These are phyloP conservation scores for Zaprionus gabonicus DNA, from an alignment of 1,140 invertebrate species.

Conservation along the genomic window DNA sequence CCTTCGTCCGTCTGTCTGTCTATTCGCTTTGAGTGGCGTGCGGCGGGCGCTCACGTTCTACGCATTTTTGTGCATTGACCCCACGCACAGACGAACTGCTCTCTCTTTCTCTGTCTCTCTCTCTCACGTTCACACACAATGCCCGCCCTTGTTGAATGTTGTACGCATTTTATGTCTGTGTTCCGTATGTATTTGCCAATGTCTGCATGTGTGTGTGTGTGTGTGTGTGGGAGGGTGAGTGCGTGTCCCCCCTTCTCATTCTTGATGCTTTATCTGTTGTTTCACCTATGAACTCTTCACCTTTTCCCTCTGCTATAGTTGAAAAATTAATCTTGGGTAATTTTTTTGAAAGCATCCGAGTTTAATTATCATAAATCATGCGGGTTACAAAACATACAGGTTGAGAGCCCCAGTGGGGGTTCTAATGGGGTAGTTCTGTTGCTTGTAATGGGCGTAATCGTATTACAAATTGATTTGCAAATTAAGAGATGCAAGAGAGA, in stretches of 20 bases:
- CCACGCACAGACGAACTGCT: conserved; percentile 32
- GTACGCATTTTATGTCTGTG: not conserved
- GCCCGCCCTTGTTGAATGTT: not conserved
- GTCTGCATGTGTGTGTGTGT: not conserved
- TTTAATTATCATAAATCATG: not conserved
- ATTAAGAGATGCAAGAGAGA: too few species aligned
- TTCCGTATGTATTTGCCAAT: conserved; percentile 4
- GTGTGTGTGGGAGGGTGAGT: not conserved
- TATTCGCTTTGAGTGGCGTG: conserved; percentile 14
- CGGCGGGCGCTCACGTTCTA: conserved; percentile 58
- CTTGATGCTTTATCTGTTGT: not conserved
- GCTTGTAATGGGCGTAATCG: not conserved
- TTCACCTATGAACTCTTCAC: conserved; percentile 2
- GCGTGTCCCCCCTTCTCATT: not conserved
- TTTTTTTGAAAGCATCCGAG: conserved; percentile 1
- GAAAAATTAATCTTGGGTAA: conserved; percentile 4
- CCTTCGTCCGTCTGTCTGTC: not conserved
- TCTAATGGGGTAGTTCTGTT: not conserved
- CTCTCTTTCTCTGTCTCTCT: not conserved
- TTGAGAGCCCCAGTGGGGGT: not conserved
- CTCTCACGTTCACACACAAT: not conserved
- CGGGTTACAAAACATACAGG: not conserved
- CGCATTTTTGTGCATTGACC: conserved; percentile 81
- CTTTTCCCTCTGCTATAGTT: not conserved
- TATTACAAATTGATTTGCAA: not conserved